Conservation (phyloP, 1,140 invertebrate genomes). For the Drosophila ironensis region DNA sequence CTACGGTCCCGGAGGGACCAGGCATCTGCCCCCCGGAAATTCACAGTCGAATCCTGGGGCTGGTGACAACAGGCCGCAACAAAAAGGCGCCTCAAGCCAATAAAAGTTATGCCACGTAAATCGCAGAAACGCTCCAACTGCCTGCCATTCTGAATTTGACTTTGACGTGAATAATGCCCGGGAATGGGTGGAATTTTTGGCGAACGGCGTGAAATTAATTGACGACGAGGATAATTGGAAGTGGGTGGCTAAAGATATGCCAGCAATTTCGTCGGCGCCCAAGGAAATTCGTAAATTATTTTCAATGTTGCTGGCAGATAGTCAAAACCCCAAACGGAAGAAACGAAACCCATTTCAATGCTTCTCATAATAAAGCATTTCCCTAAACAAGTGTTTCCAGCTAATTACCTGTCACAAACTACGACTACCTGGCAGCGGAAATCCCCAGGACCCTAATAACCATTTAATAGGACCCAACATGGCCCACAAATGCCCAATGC, state of each 20-base stretch:
- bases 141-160: constrained; percentile 44
- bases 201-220: constrained; percentile 59
- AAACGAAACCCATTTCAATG: no score
- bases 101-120: constrained; percentile 64
- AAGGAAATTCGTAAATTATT: no score
- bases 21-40: neutral
- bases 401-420: no score
- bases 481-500: constrained; percentile 5
- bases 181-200: constrained; percentile 33
- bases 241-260: constrained; percentile 1
- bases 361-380: no score
- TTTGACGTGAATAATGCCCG: constrained; percentile 57
- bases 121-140: constrained; percentile 52
- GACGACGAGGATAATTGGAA: constrained; percentile 22
- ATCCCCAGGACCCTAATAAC: neutral
- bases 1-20: neutral
- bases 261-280: neutral
- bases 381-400: no score
- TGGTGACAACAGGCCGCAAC: constrained; percentile 60
- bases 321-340: no score
- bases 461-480: neutral
- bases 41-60: constrained; percentile 47
- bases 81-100: constrained; percentile 67
- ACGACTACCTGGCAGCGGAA: no score
- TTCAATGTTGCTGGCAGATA: no score